Percentiles rank a stretch among this genome's conserved stretches.
phyloP scores from a whole-genome alignment of 2,113 vertebrate genomes.

The Choloepus hoffmanni region DNA sequence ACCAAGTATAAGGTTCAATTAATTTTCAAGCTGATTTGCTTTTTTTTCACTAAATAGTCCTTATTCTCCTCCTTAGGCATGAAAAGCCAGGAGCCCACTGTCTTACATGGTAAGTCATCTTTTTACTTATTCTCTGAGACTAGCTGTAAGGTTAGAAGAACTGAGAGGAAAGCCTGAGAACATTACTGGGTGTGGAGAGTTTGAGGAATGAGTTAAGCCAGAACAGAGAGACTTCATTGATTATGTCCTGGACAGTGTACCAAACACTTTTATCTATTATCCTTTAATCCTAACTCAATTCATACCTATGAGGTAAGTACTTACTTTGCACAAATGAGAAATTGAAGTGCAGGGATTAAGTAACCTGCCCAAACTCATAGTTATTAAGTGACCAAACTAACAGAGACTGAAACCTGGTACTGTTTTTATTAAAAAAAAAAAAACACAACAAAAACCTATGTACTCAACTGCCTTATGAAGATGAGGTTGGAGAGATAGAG shows the following conservation, averaged over 20 bases:
- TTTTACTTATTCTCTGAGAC: not conserved
- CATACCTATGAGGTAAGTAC: not conserved
- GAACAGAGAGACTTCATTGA: not conserved
- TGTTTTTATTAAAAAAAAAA: not conserved
- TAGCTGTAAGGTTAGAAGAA: not conserved
- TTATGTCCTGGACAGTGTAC: not conserved
- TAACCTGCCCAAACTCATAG: not conserved
- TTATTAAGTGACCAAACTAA: not conserved
- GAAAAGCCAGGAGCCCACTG: constrained; percentile 1
- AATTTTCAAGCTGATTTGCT: constrained; percentile 36
- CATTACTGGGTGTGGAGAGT: not conserved
- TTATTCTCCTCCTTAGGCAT: constrained; percentile 56
- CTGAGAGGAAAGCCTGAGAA: not conserved
- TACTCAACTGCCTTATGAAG: not conserved
- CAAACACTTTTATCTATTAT: not conserved
- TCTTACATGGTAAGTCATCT: constrained; percentile 35
- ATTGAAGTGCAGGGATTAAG: constrained; percentile 14
- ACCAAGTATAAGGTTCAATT: not conserved
- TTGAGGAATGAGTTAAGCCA: not conserved
- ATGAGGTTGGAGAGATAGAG: not conserved
- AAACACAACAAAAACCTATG: not conserved
- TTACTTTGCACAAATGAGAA: not conserved
- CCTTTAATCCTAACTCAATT: constrained; percentile 18
- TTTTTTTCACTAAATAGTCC: constrained; percentile 19
- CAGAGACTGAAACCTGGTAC: not conserved